phyloP scores from a whole-genome alignment of 2,113 vertebrate genomes.

The Scopus umbretta region DNA sequence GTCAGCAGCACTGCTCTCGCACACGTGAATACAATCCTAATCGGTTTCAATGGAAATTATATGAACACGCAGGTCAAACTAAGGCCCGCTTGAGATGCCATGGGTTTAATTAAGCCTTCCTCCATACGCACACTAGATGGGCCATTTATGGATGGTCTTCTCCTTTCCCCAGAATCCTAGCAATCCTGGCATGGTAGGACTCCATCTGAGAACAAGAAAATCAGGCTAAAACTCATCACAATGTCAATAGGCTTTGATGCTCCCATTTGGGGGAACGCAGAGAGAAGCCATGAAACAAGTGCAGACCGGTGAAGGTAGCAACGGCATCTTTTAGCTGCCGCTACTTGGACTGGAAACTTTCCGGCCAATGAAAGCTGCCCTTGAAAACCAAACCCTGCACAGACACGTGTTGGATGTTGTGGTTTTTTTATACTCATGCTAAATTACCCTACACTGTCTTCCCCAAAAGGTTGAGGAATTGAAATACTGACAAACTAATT shows the following conservation, averaged over 20 bases:
- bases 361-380: neutral
- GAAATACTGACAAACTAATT: slow-evolving; percentile 13
- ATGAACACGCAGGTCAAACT: neutral
- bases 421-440: neutral
- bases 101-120: neutral
- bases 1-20: neutral
- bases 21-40: neutral
- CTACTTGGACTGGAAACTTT: neutral
- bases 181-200: neutral
- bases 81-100: neutral
- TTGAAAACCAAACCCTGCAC: neutral
- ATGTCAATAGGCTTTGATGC: neutral
- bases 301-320: neutral
- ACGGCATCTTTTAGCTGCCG: neutral
- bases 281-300: neutral
- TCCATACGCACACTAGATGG: neutral
- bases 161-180: neutral
- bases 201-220: neutral
- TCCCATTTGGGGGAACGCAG: neutral
- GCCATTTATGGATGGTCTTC: neutral
- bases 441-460: neutral
- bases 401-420: neutral
- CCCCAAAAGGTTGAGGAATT: neutral
- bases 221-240: neutral
- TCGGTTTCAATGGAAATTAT: neutral